These are phyloP conservation scores for Ellobius talpinus DNA, from an alignment of 2,113 vertebrate species.

Conservation along the genomic window DNA sequence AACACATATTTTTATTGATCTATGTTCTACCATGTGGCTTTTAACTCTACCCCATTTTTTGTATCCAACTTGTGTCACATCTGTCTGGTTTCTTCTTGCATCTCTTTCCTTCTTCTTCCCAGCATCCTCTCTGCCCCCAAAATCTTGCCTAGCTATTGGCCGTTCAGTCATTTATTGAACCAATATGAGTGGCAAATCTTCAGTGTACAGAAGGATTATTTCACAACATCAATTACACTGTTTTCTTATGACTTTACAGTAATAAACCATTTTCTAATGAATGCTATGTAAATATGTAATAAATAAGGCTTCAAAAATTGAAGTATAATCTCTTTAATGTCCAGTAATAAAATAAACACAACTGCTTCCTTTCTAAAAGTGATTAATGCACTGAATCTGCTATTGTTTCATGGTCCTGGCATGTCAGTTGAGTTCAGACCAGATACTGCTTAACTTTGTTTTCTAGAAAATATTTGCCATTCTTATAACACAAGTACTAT, in stretches of 20 bases:
- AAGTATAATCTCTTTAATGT: not conserved
- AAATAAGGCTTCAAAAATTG: not conserved
- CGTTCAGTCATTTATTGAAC: not conserved
- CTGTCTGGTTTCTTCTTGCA: not conserved
- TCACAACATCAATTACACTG: not conserved
- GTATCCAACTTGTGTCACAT: not conserved
- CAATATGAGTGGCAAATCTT: not conserved
- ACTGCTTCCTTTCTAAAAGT: not conserved
- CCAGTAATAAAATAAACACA: not conserved
- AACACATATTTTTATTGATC: not conserved
- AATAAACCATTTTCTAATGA: slow-evolving; percentile 6
- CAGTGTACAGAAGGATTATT: not conserved
- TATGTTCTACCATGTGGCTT: not conserved
- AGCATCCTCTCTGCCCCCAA: not conserved
- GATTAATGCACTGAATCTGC: not conserved
- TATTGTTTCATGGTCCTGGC: not conserved
- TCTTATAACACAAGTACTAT: slow-evolving; percentile 28
- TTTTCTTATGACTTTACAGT: not conserved
- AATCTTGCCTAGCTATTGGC: not conserved
- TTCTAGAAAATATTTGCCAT: not conserved
- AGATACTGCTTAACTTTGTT: not conserved
- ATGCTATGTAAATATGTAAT: not conserved
- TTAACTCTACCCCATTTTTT: not conserved
- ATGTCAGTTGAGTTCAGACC: not conserved
- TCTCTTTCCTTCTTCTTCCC: not conserved